Evolutionary conservation across 2,797 vertebrate genomes (phyloP).

Genomic region (Malacoraja senta): DNA sequence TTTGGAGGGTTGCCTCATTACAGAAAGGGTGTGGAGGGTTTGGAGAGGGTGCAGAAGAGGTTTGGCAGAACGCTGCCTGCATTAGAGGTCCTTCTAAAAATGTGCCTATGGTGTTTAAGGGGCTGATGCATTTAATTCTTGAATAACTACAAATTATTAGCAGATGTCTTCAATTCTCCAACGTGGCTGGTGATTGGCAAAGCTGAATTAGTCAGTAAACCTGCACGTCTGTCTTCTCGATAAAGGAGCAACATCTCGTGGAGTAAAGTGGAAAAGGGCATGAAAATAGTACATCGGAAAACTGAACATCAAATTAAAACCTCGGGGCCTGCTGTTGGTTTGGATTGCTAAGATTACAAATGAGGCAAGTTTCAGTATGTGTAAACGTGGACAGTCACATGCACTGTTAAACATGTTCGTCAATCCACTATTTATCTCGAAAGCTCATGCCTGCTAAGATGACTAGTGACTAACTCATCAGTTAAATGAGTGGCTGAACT

Average conservation of each 20-base stretch:
- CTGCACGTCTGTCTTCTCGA: background rate
- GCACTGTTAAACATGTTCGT: conserved; percentile 47
- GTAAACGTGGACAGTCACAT: conserved; percentile 53
- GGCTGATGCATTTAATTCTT: too few relatives aligned
- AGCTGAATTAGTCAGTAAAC: too few relatives aligned
- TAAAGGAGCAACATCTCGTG: background rate
- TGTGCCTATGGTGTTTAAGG: too few relatives aligned
- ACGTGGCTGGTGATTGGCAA: too few relatives aligned
- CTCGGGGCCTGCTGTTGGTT: background rate
- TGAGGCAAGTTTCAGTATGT: conserved; percentile 55
- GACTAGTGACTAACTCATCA: conserved; percentile 52
- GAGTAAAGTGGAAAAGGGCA: background rate
- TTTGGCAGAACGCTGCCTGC: too few relatives aligned
- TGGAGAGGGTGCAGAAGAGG: too few relatives aligned
- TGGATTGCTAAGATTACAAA: conserved; percentile 58
- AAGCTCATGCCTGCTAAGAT: conserved; percentile 52
- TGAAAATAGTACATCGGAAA: background rate
- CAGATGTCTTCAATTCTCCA: too few relatives aligned
- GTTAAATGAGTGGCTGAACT: conserved; percentile 52
- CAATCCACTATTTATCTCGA: conserved; percentile 43
- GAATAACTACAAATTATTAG: too few relatives aligned
- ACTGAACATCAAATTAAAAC: background rate
- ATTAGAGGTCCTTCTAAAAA: too few relatives aligned
- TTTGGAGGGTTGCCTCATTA: too few relatives aligned
- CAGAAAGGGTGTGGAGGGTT: too few relatives aligned